These are phyloP conservation scores for Agelastica alni DNA, from an alignment of 2,888 invertebrate species.

Conservation along the genomic window DNA sequence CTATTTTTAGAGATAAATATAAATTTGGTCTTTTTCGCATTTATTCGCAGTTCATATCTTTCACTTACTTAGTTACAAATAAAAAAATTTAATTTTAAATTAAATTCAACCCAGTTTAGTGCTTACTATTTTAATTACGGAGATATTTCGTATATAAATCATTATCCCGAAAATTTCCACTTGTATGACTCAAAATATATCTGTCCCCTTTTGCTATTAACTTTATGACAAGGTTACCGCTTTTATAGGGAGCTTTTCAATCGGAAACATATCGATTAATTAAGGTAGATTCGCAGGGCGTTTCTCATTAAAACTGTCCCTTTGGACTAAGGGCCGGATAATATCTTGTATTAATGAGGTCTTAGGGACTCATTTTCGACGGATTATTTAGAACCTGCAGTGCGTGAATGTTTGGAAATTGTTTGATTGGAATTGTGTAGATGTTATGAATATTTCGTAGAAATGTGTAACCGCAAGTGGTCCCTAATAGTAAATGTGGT, in stretches of 20 bases:
- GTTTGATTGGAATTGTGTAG: slow-evolving; percentile 6
- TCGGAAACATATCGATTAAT: slow-evolving; percentile 19
- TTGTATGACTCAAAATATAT: too few relatives aligned
- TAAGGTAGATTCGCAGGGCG: slow-evolving; percentile 11
- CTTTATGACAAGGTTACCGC: not conserved
- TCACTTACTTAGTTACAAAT: too few relatives aligned
- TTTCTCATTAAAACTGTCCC: slow-evolving; percentile 22
- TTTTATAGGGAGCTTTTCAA: slow-evolving; percentile 14
- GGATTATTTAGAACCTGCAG: slow-evolving; percentile 12
- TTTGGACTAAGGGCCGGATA: slow-evolving; percentile 16
- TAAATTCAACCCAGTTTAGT: too few relatives aligned
- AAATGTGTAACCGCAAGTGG: not conserved
- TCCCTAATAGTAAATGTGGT: not conserved
- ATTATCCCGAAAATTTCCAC: too few relatives aligned
- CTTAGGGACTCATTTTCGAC: slow-evolving; percentile 16
- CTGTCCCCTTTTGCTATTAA: not conserved
- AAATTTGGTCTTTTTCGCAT: too few relatives aligned
- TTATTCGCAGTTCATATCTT: too few relatives aligned
- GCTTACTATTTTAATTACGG: too few relatives aligned
- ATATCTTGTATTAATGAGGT: slow-evolving; percentile 23
- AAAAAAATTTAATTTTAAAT: too few relatives aligned
- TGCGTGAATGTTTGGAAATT: slow-evolving; percentile 3
- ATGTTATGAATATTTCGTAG: slow-evolving; percentile 3
- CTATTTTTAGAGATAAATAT: too few relatives aligned
- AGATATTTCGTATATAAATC: too few relatives aligned